Conservation (phyloP, 1,140 invertebrate species). For the Carposina sasakii region DNA sequence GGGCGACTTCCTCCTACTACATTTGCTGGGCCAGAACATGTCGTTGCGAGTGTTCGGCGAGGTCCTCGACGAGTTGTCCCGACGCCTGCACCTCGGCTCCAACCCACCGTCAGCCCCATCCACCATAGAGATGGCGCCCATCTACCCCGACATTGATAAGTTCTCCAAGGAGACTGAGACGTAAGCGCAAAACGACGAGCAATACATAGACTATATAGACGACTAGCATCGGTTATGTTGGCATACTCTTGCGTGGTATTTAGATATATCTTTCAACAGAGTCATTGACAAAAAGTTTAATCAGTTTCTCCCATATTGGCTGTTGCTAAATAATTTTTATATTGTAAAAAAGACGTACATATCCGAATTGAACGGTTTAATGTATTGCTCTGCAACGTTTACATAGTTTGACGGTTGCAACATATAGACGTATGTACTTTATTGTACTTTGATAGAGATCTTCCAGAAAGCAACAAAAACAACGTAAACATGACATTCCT, state of each 20-base stretch:
- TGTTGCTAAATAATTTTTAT: no score
- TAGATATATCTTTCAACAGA: no score
- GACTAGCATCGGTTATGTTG: no score
- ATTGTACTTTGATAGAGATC: no score
- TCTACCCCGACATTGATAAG: slow-evolving; percentile 85
- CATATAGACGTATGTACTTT: no score
- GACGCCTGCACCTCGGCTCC: slow-evolving; percentile 79
- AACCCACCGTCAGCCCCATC: slow-evolving; percentile 86
- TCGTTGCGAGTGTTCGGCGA: slow-evolving; percentile 86
- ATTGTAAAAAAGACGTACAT: no score
- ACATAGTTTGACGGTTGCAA: no score
- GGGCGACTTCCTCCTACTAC: slow-evolving; percentile 88
- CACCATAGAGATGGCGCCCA: slow-evolving; percentile 87
- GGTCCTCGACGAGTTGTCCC: slow-evolving; percentile 77
- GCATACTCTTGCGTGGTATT: no score
- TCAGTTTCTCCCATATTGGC: no score
- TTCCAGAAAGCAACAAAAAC: background rate
- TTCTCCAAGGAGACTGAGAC: slow-evolving; percentile 87
- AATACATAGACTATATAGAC: slow-evolving; percentile 25
- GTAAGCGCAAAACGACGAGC: slow-evolving; percentile 62
- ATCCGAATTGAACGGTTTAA: no score
- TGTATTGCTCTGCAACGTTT: no score
- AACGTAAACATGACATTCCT: slow-evolving; percentile 27
- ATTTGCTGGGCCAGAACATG: slow-evolving; percentile 89
- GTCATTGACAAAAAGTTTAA: no score